Percentiles rank a stretch among this genome's conserved stretches.
Conservation (phyloP, 2,113 vertebrate genomes). For the Carettochelys insculpta region DNA sequence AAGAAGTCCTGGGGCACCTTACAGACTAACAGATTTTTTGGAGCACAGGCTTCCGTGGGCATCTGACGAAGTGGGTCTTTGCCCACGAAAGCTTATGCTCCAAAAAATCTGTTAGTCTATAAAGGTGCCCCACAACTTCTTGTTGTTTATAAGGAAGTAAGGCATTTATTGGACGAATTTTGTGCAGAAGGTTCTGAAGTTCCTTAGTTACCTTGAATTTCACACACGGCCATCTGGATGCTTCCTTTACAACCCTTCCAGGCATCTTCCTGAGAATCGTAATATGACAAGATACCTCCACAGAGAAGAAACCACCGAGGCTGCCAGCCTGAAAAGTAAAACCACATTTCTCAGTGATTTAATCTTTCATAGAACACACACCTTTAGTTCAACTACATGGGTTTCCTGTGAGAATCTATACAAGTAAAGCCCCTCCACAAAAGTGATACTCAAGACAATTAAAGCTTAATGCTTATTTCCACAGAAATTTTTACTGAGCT, state of each 20-base stretch:
- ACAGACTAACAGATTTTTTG: no score
- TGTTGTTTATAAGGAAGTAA: neutral
- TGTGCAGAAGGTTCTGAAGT: neutral
- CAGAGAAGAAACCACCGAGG: slow-evolving; percentile 98
- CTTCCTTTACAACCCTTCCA: slow-evolving; percentile 99
- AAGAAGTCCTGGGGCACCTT: no score
- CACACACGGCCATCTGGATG: slow-evolving; percentile 97
- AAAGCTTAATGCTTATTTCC: neutral
- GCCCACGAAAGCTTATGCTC: no score
- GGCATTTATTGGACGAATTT: neutral
- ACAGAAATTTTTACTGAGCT: neutral
- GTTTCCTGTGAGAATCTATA: neutral
- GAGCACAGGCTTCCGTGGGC: no score
- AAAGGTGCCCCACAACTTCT: no score
- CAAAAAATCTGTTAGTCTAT: no score
- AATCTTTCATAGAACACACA: neutral
- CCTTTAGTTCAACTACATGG: neutral
- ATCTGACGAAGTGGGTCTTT: no score
- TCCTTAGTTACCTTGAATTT: slow-evolving; percentile 91
- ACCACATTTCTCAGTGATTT: neutral
- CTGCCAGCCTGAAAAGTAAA: slow-evolving; percentile 89
- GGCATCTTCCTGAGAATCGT: slow-evolving; percentile 95
- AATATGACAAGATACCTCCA: slow-evolving; percentile 94
- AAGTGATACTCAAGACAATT: neutral
- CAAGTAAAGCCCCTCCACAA: neutral